Evolutionary conservation across 2,797 vertebrate species (phyloP).

Genomic region (Pseudochirops cupreus): DNA sequence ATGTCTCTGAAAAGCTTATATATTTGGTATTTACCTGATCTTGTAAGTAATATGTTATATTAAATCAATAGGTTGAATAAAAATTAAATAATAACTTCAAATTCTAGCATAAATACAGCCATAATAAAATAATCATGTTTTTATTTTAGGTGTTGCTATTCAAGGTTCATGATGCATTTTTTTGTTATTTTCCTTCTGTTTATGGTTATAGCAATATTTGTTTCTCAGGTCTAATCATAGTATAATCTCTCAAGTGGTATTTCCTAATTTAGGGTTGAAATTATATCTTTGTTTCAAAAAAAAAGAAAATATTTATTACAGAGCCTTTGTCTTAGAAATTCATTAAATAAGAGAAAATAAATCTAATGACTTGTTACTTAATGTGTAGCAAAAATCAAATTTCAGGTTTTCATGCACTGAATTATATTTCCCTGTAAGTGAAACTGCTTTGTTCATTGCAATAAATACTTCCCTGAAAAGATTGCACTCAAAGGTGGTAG

Average conservation of each 20-base stretch:
- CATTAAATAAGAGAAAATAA: conserved; percentile 48
- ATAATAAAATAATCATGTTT: conserved; percentile 44
- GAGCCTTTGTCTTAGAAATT: conserved; percentile 53
- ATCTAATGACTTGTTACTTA: conserved; percentile 46
- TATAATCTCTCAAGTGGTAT: conserved; percentile 11
- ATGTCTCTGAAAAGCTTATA: conserved; percentile 60
- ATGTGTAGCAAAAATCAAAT: background rate
- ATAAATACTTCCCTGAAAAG: conserved; percentile 54
- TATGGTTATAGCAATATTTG: conserved; percentile 45
- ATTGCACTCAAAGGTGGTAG: conserved; percentile 45
- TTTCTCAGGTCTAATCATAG: conserved; percentile 43
- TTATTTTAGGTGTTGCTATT: conserved; percentile 49
- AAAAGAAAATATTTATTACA: conserved; percentile 4
- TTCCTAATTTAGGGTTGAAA: conserved; percentile 42
- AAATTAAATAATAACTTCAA: conserved; percentile 34
- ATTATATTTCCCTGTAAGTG: conserved; percentile 34
- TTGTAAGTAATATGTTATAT: conserved; percentile 60
- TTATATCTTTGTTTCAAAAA: conserved; percentile 48
- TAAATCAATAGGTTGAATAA: conserved; percentile 38
- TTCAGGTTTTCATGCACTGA: conserved; percentile 50
- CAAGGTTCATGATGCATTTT: conserved; percentile 17
- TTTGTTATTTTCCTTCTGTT: conserved; percentile 42
- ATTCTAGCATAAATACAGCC: conserved; percentile 43
- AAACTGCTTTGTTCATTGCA: conserved; percentile 48
- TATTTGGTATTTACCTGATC: conserved; percentile 64